Base-by-base conservation (phyloP, 2,797 vertebrate species). In the Acrossocheilus wenchowensis region DNA sequence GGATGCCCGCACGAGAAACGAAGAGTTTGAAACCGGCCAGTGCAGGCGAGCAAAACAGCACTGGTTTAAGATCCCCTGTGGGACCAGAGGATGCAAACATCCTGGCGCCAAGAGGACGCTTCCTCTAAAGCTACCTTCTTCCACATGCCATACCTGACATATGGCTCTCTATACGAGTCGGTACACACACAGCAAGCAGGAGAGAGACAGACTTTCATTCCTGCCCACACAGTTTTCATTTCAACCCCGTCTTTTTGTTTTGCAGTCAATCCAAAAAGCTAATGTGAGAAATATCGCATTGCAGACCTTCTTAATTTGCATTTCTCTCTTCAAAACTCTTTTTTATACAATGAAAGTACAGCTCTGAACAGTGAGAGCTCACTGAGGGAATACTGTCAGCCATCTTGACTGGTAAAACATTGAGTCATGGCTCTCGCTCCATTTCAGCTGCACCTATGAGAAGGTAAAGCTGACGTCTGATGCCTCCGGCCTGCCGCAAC, bases 171-270 rank as follows among this genome's bases (percentile, higher is more conserved):
- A 78, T 81, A 68, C 15, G 78, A 50, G 73, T 60, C 36, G 15
- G 62, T 62, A 74, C 48, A 79, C 60, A 81, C 39, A 83, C 41
- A 85, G 84, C 41, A 72, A 71, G 84, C 21, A 77, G 60, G 21
- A 73, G 82, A 77, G 57, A 83, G 81, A 84, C 50, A 75, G 72
- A 78, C 64, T 80, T 73, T 74, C 54, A 1, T 52, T 82, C 11
- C 80, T 69, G 71, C 72, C 85, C 85, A 87, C 81, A n/a, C 79
- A 82, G 62, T 86, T 75, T 78, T 48, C 23, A 69, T 69, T 78
- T 71, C 75, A 68, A 69, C 83, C 48, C 36, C 5, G 17, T 82
- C 79, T 82, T 82, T 54, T 75, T 62, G 78, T 75, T 57, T 77
- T 68, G 14, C 48, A 81, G 45, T 86, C 52, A 52, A 66, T 81